Evolutionary conservation across 2,797 vertebrate genomes (phyloP), one percentile per base, ranked within the genome.

Genomic region (Dipus sagitta): DNA sequence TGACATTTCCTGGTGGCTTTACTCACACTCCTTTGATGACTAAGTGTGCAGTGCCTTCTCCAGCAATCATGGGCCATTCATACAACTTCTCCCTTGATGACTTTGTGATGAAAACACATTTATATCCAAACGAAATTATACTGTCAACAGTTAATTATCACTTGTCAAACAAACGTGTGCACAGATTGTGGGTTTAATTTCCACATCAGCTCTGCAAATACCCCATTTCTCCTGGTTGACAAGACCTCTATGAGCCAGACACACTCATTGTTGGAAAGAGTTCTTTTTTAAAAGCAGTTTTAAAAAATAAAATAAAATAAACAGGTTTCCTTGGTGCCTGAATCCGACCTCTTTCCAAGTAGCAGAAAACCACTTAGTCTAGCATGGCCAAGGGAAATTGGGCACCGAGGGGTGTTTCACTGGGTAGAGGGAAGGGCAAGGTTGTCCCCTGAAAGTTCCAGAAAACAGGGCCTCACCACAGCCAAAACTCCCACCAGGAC

Each of bases 131-230:
- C 95, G 34, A 95, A 97, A 98, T 98, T 95, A 98, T 94, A 92
- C 80, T 96, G 96, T 97, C 98, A 96, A 97, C 96, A 97, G 97
- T 97, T 98, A 98, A 98, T 98, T 98, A 98, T 97, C 98, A 97
- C 98, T 97, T 98, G 98, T 97, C 98, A 98, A 93, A 84, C 91
- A 76, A 74, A 90, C 42, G 67, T 91, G 88, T 18, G 1, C 81
- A 96, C 93, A 96, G 95, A 94, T 34, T 79, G 96, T 68, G 88
- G 97, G 82, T 96, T 98, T 97, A 85, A 96, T 91, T 96, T 96
- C 92, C 94, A 18, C 11, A 67, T 21, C 72, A n/a, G 92, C 28
- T 96, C 86, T 94, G 95, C 34, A 75, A 91, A 92, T n/a, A 88
- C 88, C 71, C 75, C 88, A 1, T 90, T 94, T 92, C 89, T 95